phyloP scores from a whole-genome alignment of 2,888 invertebrate species.

The Steinernema carpocapsae region DNA sequence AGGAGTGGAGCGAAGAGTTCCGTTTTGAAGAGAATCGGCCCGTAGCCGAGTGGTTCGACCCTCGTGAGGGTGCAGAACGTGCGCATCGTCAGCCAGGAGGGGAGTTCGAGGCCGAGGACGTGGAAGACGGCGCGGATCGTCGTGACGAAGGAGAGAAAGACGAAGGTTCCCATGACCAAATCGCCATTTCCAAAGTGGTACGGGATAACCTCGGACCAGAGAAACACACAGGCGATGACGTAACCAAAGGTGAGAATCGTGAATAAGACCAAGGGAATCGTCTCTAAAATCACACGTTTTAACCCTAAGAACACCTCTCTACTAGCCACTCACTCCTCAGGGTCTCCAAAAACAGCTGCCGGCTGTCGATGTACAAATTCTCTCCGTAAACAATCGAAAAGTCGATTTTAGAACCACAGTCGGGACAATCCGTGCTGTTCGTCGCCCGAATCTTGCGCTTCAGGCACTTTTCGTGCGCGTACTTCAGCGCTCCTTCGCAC shows the following conservation, averaged over 20 bases:
- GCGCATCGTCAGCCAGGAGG: background rate
- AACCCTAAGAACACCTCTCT: background rate
- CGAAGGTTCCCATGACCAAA: background rate
- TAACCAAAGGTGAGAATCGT: background rate
- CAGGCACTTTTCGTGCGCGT: slow-evolving; percentile 17
- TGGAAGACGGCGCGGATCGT: slow-evolving; percentile 17
- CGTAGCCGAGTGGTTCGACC: slow-evolving; percentile 20
- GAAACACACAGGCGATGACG: background rate
- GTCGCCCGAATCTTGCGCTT: background rate
- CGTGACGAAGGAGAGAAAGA: slow-evolving; percentile 20
- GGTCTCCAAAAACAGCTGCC: background rate
- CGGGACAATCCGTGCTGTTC: background rate
- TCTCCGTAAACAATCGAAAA: slow-evolving; percentile 6
- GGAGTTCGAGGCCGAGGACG: slow-evolving; percentile 1
- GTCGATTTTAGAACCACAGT: background rate
- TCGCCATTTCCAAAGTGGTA: background rate
- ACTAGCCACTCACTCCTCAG: slow-evolving; percentile 1
- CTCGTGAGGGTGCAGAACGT: slow-evolving; percentile 14
- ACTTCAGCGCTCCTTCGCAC: background rate
- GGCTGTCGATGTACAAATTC: slow-evolving; percentile 1
- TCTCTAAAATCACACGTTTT: background rate
- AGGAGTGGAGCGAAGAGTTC: slow-evolving; percentile 4
- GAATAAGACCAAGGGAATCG: slow-evolving; percentile 14
- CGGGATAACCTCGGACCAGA: slow-evolving; percentile 1
- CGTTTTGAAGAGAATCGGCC: slow-evolving; percentile 26